Base-by-base conservation (phyloP, 2,797 vertebrate species). In the Coregonus suidteri region DNA sequence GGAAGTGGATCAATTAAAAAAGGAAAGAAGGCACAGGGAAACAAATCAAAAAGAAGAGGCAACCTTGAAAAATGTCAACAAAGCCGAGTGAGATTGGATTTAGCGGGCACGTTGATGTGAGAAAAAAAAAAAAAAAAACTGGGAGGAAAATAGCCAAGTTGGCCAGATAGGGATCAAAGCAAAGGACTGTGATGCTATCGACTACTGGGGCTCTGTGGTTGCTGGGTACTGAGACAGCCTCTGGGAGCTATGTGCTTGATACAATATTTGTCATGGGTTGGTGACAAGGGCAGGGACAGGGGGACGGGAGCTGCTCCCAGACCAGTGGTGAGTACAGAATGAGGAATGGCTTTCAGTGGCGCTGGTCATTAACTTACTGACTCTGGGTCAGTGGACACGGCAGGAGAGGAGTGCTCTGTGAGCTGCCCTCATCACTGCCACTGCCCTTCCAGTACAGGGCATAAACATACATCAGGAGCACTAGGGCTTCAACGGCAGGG, bases 351-450 rank as follows among this genome's bases (percentile, higher is more conserved):
- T 85, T 84, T 84, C 16, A 68, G 79, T 83, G 82, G 79, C 79
- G 86, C 75, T 84, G 85, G 90, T 91, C 91, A 92, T 92, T 93
- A 93, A 91, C 90, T 89, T 52, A 65, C 85, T 87, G 88, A 91
- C 89, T 88, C 76, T 65, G 83, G 89, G 91, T 90, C 89, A 90
- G 85, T 81, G 82, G 88, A 83, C 53, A 47, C 34, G 7, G 52
- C 54, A 59, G 68, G 31, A 37, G 4, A 13, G 35, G 20, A 37
- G 31, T 59, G 34, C 34, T 56, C 72, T 82, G 85, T 81, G 83
- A 89, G 83, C 82, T 77, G 72, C 85, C 81, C 77, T 83, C 85
- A 75, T 69, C 56, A 74, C 81, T 80, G 82, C 41, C 82, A 77
- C 14, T 25, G 75, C 69, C 81, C 75, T 51, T 72, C 7, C 47